Conservation (phyloP, 2,797 vertebrate genomes). For the Lemur catta region DNA sequence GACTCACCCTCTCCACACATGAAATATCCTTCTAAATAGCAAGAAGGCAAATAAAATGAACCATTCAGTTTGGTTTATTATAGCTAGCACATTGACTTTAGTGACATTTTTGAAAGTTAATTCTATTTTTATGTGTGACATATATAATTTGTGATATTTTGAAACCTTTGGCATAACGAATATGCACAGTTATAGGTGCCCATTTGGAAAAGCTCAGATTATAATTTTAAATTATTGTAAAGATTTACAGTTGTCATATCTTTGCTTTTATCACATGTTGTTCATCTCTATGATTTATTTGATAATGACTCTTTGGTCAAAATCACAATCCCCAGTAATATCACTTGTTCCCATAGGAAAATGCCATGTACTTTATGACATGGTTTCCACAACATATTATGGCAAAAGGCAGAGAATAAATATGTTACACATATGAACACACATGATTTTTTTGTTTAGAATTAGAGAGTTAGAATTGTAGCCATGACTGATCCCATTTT, state of each 20-base stretch:
- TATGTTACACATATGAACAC: not conserved
- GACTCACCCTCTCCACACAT: not conserved
- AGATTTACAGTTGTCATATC: not conserved
- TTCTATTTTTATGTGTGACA: constrained; percentile 34
- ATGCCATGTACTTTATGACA: not conserved
- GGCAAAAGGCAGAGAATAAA: not conserved
- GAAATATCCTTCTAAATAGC: constrained; percentile 35
- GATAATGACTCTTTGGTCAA: constrained; percentile 41
- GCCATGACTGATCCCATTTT: not conserved
- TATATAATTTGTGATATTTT: constrained; percentile 20
- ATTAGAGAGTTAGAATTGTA: constrained; percentile 30
- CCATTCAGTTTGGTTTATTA: constrained; percentile 27
- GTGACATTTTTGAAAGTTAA: constrained; percentile 56
- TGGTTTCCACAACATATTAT: constrained; percentile 34
- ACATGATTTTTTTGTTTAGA: not conserved
- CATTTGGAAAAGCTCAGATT: constrained; percentile 16
- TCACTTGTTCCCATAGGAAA: constrained; percentile 51
- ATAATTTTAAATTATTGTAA: constrained; percentile 45
- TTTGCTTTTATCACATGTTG: constrained; percentile 53
- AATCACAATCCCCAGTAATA: not conserved
- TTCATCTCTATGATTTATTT: constrained; percentile 48
- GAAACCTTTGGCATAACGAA: not conserved
- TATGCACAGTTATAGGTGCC: not conserved
- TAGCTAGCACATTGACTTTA: constrained; percentile 41
- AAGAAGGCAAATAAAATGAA: constrained; percentile 52